Conservation (phyloP, 2,888 invertebrate genomes). For the Meganola albula region DNA sequence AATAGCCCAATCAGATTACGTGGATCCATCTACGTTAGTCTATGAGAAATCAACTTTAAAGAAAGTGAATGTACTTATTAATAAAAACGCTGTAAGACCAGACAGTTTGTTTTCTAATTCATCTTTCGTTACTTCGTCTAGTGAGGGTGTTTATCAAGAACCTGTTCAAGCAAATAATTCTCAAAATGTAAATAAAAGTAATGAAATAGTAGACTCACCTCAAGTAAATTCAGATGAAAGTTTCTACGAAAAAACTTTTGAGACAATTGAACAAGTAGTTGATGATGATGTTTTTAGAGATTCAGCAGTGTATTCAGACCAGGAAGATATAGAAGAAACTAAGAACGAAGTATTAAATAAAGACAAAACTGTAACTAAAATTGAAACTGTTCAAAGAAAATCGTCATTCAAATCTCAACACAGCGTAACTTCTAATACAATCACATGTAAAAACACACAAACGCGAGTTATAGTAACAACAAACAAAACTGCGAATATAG, state of each 20-base stretch:
- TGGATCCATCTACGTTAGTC: conserved; percentile 85
- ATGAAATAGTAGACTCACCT: conserved; percentile 22
- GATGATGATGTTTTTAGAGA: conserved; percentile 86
- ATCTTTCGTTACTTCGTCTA: conserved; percentile 75
- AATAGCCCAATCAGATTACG: conserved; percentile 92
- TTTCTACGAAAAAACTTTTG: conserved; percentile 86
- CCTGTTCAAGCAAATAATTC: no score
- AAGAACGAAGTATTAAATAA: conserved; percentile 28
- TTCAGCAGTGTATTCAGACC: conserved; percentile 90
- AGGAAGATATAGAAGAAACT: conserved; percentile 74
- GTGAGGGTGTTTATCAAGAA: conserved; percentile 70
- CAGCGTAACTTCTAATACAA: conserved; percentile 28
- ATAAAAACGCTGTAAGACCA: conserved; percentile 74
- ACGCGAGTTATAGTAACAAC: conserved; percentile 29
- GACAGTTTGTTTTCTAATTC: conserved; percentile 78
- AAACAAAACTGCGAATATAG: conserved; percentile 31
- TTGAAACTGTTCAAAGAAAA: conserved; percentile 51
- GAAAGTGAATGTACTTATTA: conserved; percentile 80
- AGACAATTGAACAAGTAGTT: conserved; percentile 83
- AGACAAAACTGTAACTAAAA: conserved; percentile 42
- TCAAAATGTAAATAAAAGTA: conserved; percentile 31
- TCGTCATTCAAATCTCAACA: conserved; percentile 50
- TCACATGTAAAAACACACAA: conserved; percentile 31
- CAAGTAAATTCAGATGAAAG: conserved; percentile 77
- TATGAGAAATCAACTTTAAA: conserved; percentile 60